phyloP scores from a whole-genome alignment of 1,140 invertebrate species.

The Agraylea sexmaculata region DNA sequence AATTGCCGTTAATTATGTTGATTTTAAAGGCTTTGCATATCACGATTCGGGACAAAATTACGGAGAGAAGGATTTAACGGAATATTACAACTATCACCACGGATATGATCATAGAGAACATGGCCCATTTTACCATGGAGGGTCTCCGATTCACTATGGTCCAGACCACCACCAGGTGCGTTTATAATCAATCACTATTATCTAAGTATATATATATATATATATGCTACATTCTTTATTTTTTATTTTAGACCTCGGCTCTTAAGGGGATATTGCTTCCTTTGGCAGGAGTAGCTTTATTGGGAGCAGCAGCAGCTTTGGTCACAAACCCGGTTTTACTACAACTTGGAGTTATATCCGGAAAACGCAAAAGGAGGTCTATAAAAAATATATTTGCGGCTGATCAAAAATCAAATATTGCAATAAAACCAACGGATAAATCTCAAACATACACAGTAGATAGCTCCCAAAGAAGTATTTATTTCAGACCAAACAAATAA shows the following conservation, averaged over 20 bases:
- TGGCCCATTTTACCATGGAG: not conserved
- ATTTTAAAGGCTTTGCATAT: conserved; percentile 9
- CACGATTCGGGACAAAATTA: conserved; percentile 7
- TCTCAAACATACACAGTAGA: too few relatives aligned
- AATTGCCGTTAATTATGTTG: not conserved
- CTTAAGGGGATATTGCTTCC: conserved; percentile 55
- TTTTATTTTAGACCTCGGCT: conserved; percentile 32
- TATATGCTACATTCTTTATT: not conserved
- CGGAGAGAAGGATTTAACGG: too few relatives aligned
- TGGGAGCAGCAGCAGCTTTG: conserved; percentile 65
- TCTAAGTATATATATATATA: not conserved
- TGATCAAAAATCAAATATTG: too few relatives aligned
- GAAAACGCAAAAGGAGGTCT: conserved; percentile 32
- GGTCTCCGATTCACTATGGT: not conserved
- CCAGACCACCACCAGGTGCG: conserved; percentile 19
- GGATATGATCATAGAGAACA: conserved; percentile 19
- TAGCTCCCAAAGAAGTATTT: too few relatives aligned
- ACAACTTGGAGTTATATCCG: conserved; percentile 57
- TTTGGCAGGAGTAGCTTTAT: conserved; percentile 61
- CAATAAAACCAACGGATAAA: too few relatives aligned
- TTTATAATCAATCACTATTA: conserved; percentile 5
- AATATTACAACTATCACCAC: not conserved
- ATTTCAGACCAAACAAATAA: too few relatives aligned
- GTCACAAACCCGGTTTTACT: conserved; percentile 64
- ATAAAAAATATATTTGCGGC: conserved; percentile 12